Conservation (phyloP, 2,888 invertebrate species). For the Parascotia fuliginaria region DNA sequence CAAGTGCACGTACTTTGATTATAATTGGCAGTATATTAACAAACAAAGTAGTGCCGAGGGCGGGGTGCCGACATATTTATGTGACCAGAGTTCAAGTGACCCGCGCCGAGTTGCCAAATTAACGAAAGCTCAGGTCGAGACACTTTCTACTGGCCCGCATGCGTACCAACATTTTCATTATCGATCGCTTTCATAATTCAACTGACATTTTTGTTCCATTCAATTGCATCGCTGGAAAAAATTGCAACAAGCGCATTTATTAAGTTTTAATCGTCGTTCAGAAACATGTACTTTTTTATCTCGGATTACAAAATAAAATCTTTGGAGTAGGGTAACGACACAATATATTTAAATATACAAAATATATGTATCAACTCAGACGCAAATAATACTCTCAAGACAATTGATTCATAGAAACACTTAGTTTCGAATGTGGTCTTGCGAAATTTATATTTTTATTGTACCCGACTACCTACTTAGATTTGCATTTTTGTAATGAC, state of each 20-base stretch:
- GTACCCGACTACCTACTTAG: constrained; percentile 45
- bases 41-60: constrained; percentile 79
- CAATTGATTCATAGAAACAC: constrained; percentile 47
- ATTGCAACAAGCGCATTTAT: constrained; percentile 52
- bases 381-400: background rate
- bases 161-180: constrained; percentile 80
- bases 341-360: constrained; percentile 20
- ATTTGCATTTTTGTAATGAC: constrained; percentile 73
- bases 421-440: constrained; percentile 48
- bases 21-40: constrained; percentile 81
- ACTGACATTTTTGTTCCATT: constrained; percentile 82
- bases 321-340: constrained; percentile 15
- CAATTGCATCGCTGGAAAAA: constrained; percentile 65
- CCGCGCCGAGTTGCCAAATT: constrained; percentile 74
- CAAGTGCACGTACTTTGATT: constrained; percentile 71
- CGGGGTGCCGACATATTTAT: constrained; percentile 80
- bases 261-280: constrained; percentile 54
- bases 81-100: constrained; percentile 73
- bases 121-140: constrained; percentile 81
- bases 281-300: constrained; percentile 44
- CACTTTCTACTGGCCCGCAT: constrained; percentile 80
- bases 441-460: constrained; percentile 58
- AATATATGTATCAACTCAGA: constrained; percentile 9
- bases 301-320: constrained; percentile 44
- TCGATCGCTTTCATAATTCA: constrained; percentile 83